Base-by-base conservation (phyloP, 2,888 invertebrate genomes). In the Carcina quercana region DNA sequence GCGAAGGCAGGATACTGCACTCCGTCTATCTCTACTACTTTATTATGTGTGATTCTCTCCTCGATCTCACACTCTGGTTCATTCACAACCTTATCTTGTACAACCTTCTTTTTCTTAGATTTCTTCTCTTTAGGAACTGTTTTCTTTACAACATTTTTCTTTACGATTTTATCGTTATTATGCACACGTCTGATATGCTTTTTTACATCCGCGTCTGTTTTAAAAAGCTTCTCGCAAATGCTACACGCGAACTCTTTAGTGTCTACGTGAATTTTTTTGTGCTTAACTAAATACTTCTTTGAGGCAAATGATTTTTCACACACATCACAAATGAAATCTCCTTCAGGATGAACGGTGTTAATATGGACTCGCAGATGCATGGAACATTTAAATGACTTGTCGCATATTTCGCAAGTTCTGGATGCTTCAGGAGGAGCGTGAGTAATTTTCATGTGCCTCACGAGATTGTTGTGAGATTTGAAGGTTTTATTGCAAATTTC, bases 351-450 rank as follows among this genome's bases (percentile, higher is more conserved):
- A 0, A 63, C 62, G 0, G 59, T 38, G 14, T 48, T 42, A 0
- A 53, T 37, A n/a, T 65, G 64, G 28, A 61, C 54, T 1, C 58
- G 40, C 11, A 65, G 27, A 42, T 63, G 63, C 39, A 59, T 40
- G 0, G 50, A 29, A 13, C 61, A 61, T 45, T 65, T 65, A 20
- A 59, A 63, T 0, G 47, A 42, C 31, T 62, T 65, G 1, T 61
- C 30, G 20, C 65, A 65, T 0, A 53, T 43, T 0, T 53, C 49
- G 15, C 65, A 65, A 0, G 34, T 44, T 6, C 50, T 43, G 0
- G 42, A 50, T 0, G 58, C 54, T 39, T 62, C 60, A 0, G 62
- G 60, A 0, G 63, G 59, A 0, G 65, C 63, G 25, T 65, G 65
- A 0, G 65, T 63, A 1, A 61, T 50, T 15, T 46, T 35, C 0